Conservation (phyloP, 1,140 invertebrate species). For the Drosophila miranda region DNA sequence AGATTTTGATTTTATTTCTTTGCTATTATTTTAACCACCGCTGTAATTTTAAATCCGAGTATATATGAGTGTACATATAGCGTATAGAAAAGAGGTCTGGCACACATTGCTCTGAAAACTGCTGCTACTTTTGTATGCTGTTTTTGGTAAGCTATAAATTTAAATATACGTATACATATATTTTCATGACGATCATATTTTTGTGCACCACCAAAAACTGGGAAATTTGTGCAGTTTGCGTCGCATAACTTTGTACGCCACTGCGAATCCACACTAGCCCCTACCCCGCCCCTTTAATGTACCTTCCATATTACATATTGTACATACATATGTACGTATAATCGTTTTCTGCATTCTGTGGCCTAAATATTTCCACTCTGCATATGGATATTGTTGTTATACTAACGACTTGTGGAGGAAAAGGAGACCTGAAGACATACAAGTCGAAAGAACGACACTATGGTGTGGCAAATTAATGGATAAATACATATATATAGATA, state of each 20-base stretch:
- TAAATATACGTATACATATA: conserved; percentile 34
- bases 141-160: conserved; percentile 58
- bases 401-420: too few relatives aligned
- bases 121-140: conserved; percentile 35
- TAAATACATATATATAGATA: too few relatives aligned
- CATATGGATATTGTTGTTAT: too few relatives aligned
- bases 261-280: neutral
- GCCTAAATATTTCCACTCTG: conserved; percentile 40
- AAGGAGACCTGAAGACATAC: too few relatives aligned
- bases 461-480: too few relatives aligned
- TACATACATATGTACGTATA: too few relatives aligned
- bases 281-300: neutral
- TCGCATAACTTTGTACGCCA: conserved; percentile 52
- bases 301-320: too few relatives aligned
- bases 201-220: conserved; percentile 42
- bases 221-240: conserved; percentile 56
- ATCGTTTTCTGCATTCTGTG: conserved; percentile 9
- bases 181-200: conserved; percentile 51
- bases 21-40: neutral
- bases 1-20: too few relatives aligned
- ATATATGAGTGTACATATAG: neutral
- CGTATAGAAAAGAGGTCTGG: too few relatives aligned
- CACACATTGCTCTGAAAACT: conserved; percentile 17
- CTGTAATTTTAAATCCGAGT: neutral
- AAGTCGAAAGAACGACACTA: too few relatives aligned